Evolutionary conservation across 2,113 vertebrate species (phyloP).

Genomic region (Platichthys stellatus): DNA sequence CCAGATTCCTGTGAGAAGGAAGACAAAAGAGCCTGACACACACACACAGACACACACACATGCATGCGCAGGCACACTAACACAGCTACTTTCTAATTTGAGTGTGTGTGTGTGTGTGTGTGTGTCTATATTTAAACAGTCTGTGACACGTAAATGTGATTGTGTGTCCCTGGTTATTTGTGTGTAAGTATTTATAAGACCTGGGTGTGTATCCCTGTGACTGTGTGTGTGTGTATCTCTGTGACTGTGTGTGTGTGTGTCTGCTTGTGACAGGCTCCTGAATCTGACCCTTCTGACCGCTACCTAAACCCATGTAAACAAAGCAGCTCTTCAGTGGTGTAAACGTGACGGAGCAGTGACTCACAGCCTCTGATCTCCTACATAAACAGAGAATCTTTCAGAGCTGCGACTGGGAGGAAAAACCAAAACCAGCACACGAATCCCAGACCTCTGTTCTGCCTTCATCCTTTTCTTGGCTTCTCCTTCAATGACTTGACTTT

Average conservation of each 20-base stretch:
- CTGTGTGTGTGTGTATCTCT: background rate
- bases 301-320: slow-evolving; percentile 65
- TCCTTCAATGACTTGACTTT: slow-evolving; percentile 29
- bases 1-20: slow-evolving; percentile 32
- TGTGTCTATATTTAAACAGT: slow-evolving; percentile 35
- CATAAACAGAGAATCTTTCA: slow-evolving; percentile 41
- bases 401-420: slow-evolving; percentile 41
- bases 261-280: slow-evolving; percentile 44
- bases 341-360: slow-evolving; percentile 56
- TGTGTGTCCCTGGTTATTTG: slow-evolving; percentile 11
- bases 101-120: slow-evolving; percentile 22
- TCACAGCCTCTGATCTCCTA: slow-evolving; percentile 56
- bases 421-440: background rate
- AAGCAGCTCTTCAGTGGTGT: slow-evolving; percentile 53
- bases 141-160: slow-evolving; percentile 25
- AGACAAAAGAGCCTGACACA: slow-evolving; percentile 48
- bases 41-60: too few relatives aligned
- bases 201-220: slow-evolving; percentile 3
- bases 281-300: slow-evolving; percentile 57
- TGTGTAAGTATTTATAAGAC: slow-evolving; percentile 21
- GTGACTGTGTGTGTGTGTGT: background rate
- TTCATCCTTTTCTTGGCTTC: background rate
- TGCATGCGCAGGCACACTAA: background rate
- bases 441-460: background rate
- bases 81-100: slow-evolving; percentile 4